These are phyloP conservation scores for Caradrina clavipalpis DNA, from an alignment of 2,888 invertebrate genomes.

Conservation along the genomic window DNA sequence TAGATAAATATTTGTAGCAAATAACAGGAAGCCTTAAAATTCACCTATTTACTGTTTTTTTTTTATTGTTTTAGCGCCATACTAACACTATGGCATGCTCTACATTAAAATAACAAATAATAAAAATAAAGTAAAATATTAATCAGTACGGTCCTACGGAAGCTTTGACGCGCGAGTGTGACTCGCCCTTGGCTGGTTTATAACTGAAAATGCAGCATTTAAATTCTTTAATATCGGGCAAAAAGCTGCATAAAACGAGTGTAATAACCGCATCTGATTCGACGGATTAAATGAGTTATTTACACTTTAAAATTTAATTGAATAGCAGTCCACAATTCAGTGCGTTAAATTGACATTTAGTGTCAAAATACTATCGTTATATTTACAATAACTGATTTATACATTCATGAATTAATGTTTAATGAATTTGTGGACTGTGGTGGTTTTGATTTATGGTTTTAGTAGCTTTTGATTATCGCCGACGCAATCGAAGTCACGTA, in stretches of 20 bases:
- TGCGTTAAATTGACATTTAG: constrained; percentile 26
- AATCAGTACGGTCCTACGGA: too few species aligned
- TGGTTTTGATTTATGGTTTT: not conserved
- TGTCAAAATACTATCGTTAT: constrained; percentile 23
- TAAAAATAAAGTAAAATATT: too few species aligned
- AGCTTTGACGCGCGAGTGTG: too few species aligned
- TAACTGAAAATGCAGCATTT: constrained; percentile 22
- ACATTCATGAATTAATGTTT: constrained; percentile 10
- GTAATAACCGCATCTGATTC: constrained; percentile 11
- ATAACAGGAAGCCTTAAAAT: not conserved
- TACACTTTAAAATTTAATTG: constrained; percentile 38
- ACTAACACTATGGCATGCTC: too few species aligned
- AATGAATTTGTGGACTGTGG: not conserved
- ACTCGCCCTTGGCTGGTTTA: not conserved
- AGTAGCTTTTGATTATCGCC: not conserved
- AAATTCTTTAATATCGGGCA: constrained; percentile 42
- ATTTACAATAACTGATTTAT: constrained; percentile 9
- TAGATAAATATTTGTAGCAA: not conserved
- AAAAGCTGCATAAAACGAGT: constrained; percentile 25
- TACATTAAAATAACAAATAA: too few species aligned
- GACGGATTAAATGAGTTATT: constrained; percentile 37
- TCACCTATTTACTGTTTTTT: not conserved
- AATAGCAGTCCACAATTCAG: constrained; percentile 24
- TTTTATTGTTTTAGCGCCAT: too few species aligned
- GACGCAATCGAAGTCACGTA: too few species aligned